Evolutionary conservation across 2,113 vertebrate species (phyloP).

Genomic region (Stomatorhinus ivindoensis): DNA sequence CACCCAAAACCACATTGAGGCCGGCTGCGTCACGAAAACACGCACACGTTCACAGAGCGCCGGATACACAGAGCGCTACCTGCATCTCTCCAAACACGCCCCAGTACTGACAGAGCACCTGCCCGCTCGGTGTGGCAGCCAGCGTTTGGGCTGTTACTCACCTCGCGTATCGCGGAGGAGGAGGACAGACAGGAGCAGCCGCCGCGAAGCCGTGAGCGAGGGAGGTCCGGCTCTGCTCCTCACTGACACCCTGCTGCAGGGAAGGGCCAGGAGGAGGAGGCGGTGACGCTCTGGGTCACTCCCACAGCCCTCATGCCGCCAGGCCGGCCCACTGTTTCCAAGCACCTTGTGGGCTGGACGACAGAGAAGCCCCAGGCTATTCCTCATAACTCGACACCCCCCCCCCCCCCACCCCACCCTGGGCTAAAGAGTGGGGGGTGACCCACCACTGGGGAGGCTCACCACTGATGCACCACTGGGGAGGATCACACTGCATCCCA

Average conservation of each 20-base stretch:
- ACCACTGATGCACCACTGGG: neutral
- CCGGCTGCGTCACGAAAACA: neutral
- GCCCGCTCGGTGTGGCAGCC: neutral
- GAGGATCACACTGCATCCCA: neutral
- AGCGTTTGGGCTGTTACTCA: neutral
- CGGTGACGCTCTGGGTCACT: constrained; percentile 41
- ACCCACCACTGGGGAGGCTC: neutral
- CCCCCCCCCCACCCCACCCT: constrained; percentile 25
- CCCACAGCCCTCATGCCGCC: neutral
- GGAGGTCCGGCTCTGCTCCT: constrained; percentile 19
- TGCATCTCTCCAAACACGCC: neutral
- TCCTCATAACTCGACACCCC: neutral
- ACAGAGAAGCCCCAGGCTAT: constrained; percentile 36
- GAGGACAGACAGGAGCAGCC: constrained; percentile 3
- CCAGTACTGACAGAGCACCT: neutral
- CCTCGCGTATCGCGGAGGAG: neutral
- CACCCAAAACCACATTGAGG: neutral
- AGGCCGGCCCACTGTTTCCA: constrained; percentile 39
- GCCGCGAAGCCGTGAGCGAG: neutral
- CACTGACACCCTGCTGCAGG: constrained; percentile 10
- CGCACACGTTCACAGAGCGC: constrained; percentile 18
- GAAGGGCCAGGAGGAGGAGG: neutral
- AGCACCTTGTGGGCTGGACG: constrained; percentile 53
- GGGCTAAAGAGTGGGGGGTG: neutral
- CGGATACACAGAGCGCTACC: neutral